phyloP scores from a whole-genome alignment of 2,797 vertebrate genomes.

The Chrysocyon brachyurus region DNA sequence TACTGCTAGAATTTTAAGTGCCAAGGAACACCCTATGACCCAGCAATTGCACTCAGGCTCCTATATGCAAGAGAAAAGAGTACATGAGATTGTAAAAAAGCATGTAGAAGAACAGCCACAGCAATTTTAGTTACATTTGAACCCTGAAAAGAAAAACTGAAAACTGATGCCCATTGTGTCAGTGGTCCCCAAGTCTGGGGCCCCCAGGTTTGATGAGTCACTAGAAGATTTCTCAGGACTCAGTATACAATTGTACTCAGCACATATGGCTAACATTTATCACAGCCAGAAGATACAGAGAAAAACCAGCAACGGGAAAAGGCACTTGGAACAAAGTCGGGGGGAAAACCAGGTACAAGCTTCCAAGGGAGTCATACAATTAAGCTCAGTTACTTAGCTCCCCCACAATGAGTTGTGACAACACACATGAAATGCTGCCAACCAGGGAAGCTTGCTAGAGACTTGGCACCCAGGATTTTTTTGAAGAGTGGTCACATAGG shows the following conservation, averaged over 20 bases:
- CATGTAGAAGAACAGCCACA: neutral
- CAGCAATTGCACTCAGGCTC: neutral
- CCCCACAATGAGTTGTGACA: neutral
- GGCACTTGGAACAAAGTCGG: neutral
- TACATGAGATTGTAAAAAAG: neutral
- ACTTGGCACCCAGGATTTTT: neutral
- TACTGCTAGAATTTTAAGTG: constrained; percentile 11
- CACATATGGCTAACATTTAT: neutral
- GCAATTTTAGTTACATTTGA: neutral
- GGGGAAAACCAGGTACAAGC: neutral
- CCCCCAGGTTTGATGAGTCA: neutral
- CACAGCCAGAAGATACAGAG: neutral
- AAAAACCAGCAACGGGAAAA: neutral
- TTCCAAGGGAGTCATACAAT: neutral
- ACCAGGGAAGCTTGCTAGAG: neutral
- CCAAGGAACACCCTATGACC: neutral
- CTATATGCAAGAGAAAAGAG: neutral
- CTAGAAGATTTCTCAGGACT: neutral
- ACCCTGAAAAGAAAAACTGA: neutral
- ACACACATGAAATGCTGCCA: neutral
- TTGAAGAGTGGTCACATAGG: neutral
- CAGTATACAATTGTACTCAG: neutral
- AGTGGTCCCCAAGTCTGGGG: neutral
- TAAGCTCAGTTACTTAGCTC: neutral
- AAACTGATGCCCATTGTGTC: neutral